Base-by-base conservation (phyloP, 2,113 vertebrate species). In the Gadus chalcogrammus region DNA sequence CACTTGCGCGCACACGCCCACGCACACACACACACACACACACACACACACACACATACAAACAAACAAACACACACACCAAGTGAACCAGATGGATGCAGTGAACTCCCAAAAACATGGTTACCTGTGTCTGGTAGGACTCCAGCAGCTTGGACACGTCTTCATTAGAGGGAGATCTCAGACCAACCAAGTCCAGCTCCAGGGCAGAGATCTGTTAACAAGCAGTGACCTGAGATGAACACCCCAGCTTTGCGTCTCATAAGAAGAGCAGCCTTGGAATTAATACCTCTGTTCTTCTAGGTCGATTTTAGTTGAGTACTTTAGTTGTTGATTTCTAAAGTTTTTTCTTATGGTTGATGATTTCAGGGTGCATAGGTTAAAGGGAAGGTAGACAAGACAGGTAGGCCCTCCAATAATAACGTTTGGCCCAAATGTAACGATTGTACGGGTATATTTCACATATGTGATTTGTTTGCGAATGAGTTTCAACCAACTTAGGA, bases 101-200 rank as follows among this genome's bases (percentile, higher is more conserved):
- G 31, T 35, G 6, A 35, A 35, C 31, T 35, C 31, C 31, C 9
- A 3, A 20, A 60, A 60, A 12, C 60, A 24, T 24, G 71, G 64
- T 84, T 85, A 99, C 97, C 95, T 97, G 88, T 13, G 35, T 65
- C 1, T 99, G 95, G 81, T 95, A 97, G 15, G 83, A 87, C 52
- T 94, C 91, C 28, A 99, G 61, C 56, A 99, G 74, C 63, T 84
- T 85, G 17, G 90, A 89, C 73, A 99, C 68, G 5, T 92, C 89
- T 71, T 93, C 90, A 79, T 73, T 85, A 52, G 95, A 94, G 42
- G 95, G 94, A 69, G 93, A 92, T 78, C 92, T 95, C 84, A 99
- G 59, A 52, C 92, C 84, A 81, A 93, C 80, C 64, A 99, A 88
- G 72, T 95, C 94, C 79, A 94, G 91, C 88, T 99, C 94, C 72